Evolutionary conservation across 2,888 invertebrate genomes (phyloP), one percentile per base, ranked within the genome.

Genomic region (Allygus modestus): DNA sequence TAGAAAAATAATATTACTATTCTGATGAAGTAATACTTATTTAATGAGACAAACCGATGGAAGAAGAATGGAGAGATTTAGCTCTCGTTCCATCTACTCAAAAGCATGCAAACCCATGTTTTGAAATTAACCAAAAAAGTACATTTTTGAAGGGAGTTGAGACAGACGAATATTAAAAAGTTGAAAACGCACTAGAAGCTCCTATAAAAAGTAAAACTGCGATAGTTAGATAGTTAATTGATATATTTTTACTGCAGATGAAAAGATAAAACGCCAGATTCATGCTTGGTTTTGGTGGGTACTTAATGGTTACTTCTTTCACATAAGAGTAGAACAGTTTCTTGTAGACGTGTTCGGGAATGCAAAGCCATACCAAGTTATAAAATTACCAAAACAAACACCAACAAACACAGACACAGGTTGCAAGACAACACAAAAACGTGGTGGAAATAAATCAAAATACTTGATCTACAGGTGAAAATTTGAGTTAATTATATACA

Each of bases 281-380:
- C 65, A 65, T 65, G 65, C 65, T 65, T 9, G 4, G 28, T 31
- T 65, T 65, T 65, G 28, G 2, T 12, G 9, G 28, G 1, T 0
- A n/a, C 65, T 28, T 15, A 11, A 5, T 65, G 2, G 65, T 65
- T 28, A 20, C 54, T 54, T 54, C 15, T 65, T 65, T 65, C 28
- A 31, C 28, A 31, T n/a, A 0, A 65, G 28, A 28, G 54, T 23
- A 28, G 65, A 31, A 31, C 28, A 65, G 28, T 23, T 77, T 77
- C 75, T 77, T 77, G 75, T 46, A 51, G 75, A 51, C 41, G 26
- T 46, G 75, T 37, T n/a, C 11, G 73, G 20, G 28, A 37, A 51
- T 46, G 75, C 75, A 77, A 77, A 77, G 75, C 75, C 75, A 77
- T 77, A 77, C 75, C 75, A 77, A 71, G 28, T 41, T 41, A 15